A percentile compares a stretch with the other conserved stretches of the same genome.
Evolutionary conservation across 2,113 vertebrate genomes (phyloP).

Genomic region (Stigmatopora argus): DNA sequence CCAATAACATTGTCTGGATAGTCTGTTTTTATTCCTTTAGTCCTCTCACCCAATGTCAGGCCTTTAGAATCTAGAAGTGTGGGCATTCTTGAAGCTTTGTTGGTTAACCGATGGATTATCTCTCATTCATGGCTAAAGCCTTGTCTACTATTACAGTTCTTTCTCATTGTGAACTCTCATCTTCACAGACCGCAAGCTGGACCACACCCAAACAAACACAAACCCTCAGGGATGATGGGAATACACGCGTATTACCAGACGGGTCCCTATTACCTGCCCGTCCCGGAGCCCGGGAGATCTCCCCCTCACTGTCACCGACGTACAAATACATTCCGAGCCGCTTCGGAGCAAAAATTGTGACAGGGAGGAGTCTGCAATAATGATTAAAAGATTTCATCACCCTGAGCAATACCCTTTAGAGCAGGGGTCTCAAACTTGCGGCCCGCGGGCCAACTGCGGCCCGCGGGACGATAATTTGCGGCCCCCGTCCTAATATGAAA

Average conservation of each 20-base stretch:
- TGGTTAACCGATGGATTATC: slow-evolving; percentile 61
- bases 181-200: slow-evolving; percentile 48
- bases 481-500: too few relatives aligned
- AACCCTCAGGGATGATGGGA: slow-evolving; percentile 18
- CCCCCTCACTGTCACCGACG: slow-evolving; percentile 20
- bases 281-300: slow-evolving; percentile 45
- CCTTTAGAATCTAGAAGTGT: slow-evolving; percentile 39
- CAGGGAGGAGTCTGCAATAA: slow-evolving; percentile 31
- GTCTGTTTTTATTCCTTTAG: slow-evolving; percentile 12
- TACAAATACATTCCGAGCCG: slow-evolving; percentile 23
- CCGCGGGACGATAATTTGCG: too few relatives aligned
- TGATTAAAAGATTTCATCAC: slow-evolving; percentile 29
- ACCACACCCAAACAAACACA: slow-evolving; percentile 46
- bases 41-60: slow-evolving; percentile 16
- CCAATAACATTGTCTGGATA: slow-evolving; percentile 20
- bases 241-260: slow-evolving; percentile 12
- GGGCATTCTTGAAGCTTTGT: slow-evolving; percentile 59
- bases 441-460: too few relatives aligned
- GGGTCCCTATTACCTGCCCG: slow-evolving; percentile 39
- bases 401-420: slow-evolving; percentile 23
- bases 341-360: slow-evolving; percentile 13
- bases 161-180: slow-evolving; percentile 55
- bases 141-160: slow-evolving; percentile 54
- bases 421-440: too few relatives aligned
- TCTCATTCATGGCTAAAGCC: slow-evolving; percentile 58